Evolutionary conservation across 2,113 vertebrate genomes (phyloP).

Genomic region (Scytalopus superciliaris): DNA sequence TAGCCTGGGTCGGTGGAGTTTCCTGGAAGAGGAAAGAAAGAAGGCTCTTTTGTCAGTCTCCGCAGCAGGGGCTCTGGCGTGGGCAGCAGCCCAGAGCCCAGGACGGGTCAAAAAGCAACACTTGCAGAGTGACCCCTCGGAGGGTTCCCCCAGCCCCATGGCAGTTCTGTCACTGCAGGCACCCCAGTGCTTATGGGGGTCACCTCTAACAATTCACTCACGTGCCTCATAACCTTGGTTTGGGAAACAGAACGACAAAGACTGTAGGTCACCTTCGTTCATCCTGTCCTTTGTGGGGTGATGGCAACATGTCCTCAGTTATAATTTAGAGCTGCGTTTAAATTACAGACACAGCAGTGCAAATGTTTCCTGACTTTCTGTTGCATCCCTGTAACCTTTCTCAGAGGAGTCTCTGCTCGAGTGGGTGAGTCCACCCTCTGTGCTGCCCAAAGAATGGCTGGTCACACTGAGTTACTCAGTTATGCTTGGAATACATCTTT

Average conservation of each 20-base stretch:
- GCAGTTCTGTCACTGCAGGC: too few species aligned
- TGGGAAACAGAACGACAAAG: background rate
- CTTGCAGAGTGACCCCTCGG: background rate
- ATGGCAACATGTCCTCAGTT: background rate
- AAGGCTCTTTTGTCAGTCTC: background rate
- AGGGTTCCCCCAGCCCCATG: background rate
- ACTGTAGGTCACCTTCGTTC: background rate
- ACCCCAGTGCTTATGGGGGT: background rate
- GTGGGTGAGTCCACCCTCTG: background rate
- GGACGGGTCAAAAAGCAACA: background rate
- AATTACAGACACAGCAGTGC: background rate
- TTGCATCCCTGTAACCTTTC: background rate
- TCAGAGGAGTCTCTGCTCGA: background rate
- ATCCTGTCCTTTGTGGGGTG: background rate
- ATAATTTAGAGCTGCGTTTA: background rate
- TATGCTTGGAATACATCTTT: background rate
- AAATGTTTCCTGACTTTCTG: background rate
- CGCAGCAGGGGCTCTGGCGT: background rate
- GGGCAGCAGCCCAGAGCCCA: background rate
- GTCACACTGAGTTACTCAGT: background rate
- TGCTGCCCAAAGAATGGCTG: background rate
- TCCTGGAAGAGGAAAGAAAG: background rate
- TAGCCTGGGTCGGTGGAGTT: background rate
- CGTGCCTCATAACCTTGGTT: background rate
- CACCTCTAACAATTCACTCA: background rate